A percentile compares a stretch with the other conserved stretches of the same genome.
Evolutionary conservation across 2,797 vertebrate genomes (phyloP).

Genomic region (Sebastolobus alascanus): DNA sequence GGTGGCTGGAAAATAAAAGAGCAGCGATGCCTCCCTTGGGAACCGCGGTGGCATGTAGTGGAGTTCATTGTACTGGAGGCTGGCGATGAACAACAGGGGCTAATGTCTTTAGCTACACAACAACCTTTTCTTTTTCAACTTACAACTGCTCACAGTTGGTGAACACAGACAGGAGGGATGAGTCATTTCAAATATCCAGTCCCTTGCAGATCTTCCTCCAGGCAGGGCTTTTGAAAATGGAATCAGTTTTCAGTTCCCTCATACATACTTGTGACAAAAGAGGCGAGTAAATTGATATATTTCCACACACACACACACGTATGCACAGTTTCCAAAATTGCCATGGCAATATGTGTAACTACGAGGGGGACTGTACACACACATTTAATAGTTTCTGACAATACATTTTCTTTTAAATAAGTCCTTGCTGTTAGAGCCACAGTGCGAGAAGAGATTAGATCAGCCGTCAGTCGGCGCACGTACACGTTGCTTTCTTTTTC

Average conservation of each 20-base stretch:
- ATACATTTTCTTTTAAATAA: not conserved
- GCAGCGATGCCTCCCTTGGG: constrained; percentile 32
- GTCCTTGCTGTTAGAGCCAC: not conserved
- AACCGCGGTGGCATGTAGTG: not conserved
- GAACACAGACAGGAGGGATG: constrained; percentile 18
- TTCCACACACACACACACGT: not conserved
- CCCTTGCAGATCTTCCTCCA: constrained; percentile 38
- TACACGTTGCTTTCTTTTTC: not conserved
- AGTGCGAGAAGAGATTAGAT: not conserved
- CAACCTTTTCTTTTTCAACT: not conserved
- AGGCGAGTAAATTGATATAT: constrained; percentile 5
- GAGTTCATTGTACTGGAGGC: constrained; percentile 2
- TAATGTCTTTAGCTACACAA: constrained; percentile 14
- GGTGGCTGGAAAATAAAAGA: constrained; percentile 61
- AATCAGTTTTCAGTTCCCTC: constrained; percentile 38
- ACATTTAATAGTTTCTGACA: not conserved
- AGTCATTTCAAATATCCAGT: constrained; percentile 57
- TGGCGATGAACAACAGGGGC: constrained; percentile 13
- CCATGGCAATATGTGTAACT: not conserved
- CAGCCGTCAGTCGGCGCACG: not conserved
- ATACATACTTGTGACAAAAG: constrained; percentile 21
- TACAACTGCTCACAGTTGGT: constrained; percentile 1
- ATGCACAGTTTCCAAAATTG: not conserved
- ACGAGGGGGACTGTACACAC: not conserved
- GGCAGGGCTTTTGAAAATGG: constrained; percentile 41